phyloP scores from a whole-genome alignment of 2,113 vertebrate genomes.

The Lagopus muta region DNA sequence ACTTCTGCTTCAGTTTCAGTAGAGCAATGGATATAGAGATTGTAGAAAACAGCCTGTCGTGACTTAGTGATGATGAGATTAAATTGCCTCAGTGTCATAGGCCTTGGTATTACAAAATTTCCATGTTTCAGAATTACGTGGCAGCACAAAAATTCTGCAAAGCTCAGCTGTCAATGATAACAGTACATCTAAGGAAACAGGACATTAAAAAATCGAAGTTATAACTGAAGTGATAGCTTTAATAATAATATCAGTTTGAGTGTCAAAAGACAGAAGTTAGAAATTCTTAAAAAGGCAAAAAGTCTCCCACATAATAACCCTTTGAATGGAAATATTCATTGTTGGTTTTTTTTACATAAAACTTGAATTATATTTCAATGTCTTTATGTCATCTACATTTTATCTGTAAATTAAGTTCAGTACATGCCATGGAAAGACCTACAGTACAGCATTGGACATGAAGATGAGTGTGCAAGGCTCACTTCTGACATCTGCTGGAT shows the following conservation, averaged over 20 bases:
- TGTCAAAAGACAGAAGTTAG: neutral
- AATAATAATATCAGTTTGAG: neutral
- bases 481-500: constrained; percentile 14
- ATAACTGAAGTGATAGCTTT: neutral
- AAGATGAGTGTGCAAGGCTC: accelerated
- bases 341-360: neutral
- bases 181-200: neutral
- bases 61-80: neutral
- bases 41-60: neutral
- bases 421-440: neutral
- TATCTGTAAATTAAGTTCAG: neutral
- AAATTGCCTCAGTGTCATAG: neutral
- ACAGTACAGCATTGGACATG: neutral
- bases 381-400: neutral
- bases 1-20: neutral
- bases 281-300: neutral
- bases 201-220: neutral
- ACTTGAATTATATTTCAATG: neutral
- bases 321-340: neutral
- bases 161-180: neutral
- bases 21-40: neutral
- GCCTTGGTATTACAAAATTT: neutral
- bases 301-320: neutral
- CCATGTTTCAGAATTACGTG: neutral
- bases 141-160: neutral